Evolutionary conservation across 1,140 invertebrate genomes (phyloP).

Genomic region (Sycophaga agraensis): DNA sequence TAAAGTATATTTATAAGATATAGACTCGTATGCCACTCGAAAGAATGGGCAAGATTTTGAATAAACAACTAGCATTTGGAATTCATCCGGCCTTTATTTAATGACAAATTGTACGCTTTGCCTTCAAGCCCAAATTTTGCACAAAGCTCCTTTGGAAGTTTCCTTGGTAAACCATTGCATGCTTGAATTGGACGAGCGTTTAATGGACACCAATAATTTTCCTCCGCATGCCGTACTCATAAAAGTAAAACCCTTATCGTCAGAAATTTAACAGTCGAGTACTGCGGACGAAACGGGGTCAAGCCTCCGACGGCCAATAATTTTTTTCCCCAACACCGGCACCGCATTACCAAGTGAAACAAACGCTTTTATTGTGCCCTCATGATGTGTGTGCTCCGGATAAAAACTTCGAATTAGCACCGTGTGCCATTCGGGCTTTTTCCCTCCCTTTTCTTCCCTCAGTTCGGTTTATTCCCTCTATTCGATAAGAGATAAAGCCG

Average conservation of each 20-base stretch:
- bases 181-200: not conserved
- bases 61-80: too few species aligned
- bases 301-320: not conserved
- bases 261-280: not conserved
- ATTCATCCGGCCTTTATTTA: too few species aligned
- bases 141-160: too few species aligned
- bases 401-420: too few species aligned
- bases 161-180: not conserved
- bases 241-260: constrained; percentile 10
- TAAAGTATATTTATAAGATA: too few species aligned
- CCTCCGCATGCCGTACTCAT: not conserved
- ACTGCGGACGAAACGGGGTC: not conserved
- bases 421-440: not conserved
- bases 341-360: not conserved
- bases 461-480: not conserved
- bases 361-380: constrained; percentile 6
- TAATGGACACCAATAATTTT: not conserved
- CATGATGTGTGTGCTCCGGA: not conserved
- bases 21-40: too few species aligned
- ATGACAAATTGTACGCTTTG: too few species aligned
- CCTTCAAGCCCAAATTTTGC: too few species aligned
- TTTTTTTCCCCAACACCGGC: not conserved
- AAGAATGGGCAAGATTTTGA: too few species aligned
- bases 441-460: not conserved
- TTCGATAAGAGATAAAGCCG: too few species aligned